A percentile compares a stretch with the other conserved stretches of the same genome.
These are phyloP conservation scores for Rhagoletis pomonella DNA, from an alignment of 1,140 invertebrate species.

Conservation along the genomic window DNA sequence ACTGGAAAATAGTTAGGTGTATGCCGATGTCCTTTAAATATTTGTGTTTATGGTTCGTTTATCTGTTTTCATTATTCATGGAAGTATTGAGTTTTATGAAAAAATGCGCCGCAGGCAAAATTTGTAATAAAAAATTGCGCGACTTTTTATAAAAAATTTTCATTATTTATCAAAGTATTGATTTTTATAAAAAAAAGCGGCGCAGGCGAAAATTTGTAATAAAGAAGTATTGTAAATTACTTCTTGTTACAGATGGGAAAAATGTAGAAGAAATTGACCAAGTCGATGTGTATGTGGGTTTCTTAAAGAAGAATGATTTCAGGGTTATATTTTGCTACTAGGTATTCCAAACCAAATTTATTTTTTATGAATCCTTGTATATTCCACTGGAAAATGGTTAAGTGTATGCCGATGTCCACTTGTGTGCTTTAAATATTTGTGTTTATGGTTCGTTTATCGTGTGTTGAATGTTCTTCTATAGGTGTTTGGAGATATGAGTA, in stretches of 20 bases:
- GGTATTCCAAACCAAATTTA: not conserved
- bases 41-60: not conserved
- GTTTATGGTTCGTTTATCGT: not conserved
- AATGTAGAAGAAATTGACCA: too few species aligned
- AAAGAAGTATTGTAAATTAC: too few species aligned
- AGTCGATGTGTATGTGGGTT: not conserved
- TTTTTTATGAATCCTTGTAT: constrained; percentile 28
- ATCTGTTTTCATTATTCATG: not conserved
- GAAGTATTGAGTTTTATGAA: too few species aligned
- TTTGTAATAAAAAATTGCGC: too few species aligned
- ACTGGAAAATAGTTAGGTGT: not conserved
- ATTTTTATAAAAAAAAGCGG: too few species aligned
- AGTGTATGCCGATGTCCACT: not conserved
- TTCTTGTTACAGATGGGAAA: too few species aligned
- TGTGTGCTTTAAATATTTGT: not conserved
- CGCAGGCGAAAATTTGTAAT: too few species aligned
- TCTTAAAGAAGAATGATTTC: constrained; percentile 2
- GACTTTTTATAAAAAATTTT: too few species aligned
- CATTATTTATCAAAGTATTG: too few species aligned
- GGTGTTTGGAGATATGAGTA: not conserved
- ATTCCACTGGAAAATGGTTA: not conserved
- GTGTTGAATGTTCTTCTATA: not conserved
- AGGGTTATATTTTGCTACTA: not conserved
- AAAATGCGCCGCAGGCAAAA: too few species aligned
- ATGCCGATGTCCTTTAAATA: not conserved